Evolutionary conservation across 2,113 vertebrate genomes (phyloP), one percentile per base, ranked within the genome.

Genomic region (Anguilla japonica): DNA sequence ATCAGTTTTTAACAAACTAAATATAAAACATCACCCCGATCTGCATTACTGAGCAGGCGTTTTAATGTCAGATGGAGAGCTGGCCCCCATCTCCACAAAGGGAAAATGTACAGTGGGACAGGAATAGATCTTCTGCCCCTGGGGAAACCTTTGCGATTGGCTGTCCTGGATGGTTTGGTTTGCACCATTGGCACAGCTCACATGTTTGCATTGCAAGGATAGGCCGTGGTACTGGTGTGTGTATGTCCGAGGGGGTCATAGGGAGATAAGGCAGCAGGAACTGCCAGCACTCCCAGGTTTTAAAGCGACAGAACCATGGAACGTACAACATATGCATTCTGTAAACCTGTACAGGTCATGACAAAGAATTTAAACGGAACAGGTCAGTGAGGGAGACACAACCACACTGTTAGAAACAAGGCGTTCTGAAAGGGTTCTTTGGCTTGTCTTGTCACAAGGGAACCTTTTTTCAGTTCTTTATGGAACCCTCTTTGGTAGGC

Each of bases 111-210:
- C 91, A 87, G n/a, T 43, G 90, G 90, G 91, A 92, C 93, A 95
- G 94, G 94, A 91, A 90, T 41, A 94, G 94, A 95, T 95, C 96
- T 97, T 97, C 96, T 95, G 94, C 95, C 93, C 89, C 60, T 89
- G 87, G 89, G 90, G 84, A 90, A 93, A 93, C 96, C 34, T 34
- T 53, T 6, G 13, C 92, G 93, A 93, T 93, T 88, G 40, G 89
- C 88, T 80, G 91, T 91, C 89, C 22, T 84, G 86, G 41, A 85
- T 57, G 85, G 85, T 80, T 34, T 79, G 94, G 89, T 95, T 95
- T 94, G 91, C 91, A 93, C 92, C 34, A 34, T 34, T 85, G 83
- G 89, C 91, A 89, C 83, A 88, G 87, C 84, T 75, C 26, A 75
- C 86, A 67, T 94, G 91, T 94, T 95, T 96, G 95, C 89, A 90